Evolutionary conservation across 2,797 vertebrate genomes (phyloP).

Genomic region (Antrozous pallidus): DNA sequence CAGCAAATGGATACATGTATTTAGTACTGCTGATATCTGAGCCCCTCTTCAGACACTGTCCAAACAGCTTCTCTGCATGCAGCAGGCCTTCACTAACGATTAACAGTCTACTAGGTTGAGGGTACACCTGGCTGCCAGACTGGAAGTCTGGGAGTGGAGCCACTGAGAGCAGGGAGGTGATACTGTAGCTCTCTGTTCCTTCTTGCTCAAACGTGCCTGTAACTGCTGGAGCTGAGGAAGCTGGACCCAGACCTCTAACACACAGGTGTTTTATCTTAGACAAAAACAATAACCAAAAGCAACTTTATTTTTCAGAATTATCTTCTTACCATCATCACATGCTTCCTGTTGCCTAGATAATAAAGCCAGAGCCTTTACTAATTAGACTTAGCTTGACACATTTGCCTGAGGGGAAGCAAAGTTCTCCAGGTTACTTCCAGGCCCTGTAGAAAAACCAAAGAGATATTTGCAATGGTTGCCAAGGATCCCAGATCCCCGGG

Average conservation of each 20-base stretch:
- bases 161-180: not conserved
- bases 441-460: not conserved
- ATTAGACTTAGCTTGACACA: not conserved
- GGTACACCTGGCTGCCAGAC: not conserved
- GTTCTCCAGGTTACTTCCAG: not conserved
- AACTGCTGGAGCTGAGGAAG: not conserved
- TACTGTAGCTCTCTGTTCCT: not conserved
- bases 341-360: not conserved
- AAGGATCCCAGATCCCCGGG: not conserved
- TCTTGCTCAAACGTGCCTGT: not conserved
- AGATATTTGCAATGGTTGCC: not conserved
- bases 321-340: not conserved
- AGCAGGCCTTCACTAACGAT: not conserved
- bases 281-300: slow-evolving; percentile 24
- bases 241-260: not conserved
- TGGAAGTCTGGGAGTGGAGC: not conserved
- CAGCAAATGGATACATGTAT: not conserved
- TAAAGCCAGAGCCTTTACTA: not conserved
- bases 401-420: not conserved
- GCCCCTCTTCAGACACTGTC: not conserved
- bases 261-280: slow-evolving; percentile 15
- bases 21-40: not conserved
- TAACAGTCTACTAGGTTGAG: not conserved
- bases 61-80: not conserved
- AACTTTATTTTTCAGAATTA: not conserved